These are phyloP conservation scores for Motacilla tschutschensis DNA, from an alignment of 2,113 vertebrate species.

Conservation along the genomic window DNA sequence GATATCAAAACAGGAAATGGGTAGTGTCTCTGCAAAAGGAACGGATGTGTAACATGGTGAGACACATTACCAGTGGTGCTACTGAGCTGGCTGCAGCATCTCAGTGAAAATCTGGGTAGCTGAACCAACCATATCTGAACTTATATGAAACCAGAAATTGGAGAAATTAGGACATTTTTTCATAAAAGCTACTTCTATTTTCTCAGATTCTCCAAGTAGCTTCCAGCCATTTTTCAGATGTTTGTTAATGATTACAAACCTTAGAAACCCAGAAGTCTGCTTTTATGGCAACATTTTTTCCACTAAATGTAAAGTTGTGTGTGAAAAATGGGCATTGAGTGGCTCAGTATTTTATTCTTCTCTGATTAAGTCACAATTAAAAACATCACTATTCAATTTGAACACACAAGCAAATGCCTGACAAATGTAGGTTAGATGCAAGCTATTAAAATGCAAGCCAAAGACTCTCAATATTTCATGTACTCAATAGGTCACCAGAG, in stretches of 20 bases:
- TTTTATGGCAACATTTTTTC: background rate
- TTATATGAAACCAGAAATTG: background rate
- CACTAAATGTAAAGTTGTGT: background rate
- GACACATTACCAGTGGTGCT: background rate
- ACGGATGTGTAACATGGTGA: background rate
- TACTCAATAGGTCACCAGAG: background rate
- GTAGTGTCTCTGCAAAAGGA: background rate
- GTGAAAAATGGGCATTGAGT: background rate
- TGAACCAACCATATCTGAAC: background rate
- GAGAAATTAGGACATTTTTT: background rate
- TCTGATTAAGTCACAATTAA: conserved; percentile 4
- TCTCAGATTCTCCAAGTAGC: background rate
- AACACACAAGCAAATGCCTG: background rate
- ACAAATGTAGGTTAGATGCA: background rate
- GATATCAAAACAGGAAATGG: background rate
- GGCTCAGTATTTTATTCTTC: background rate
- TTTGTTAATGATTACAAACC: background rate
- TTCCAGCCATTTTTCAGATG: background rate
- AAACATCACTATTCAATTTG: background rate
- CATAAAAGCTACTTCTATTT: background rate
- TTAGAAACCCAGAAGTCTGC: background rate
- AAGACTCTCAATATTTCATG: conserved; percentile 22
- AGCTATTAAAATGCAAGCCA: conserved; percentile 17
- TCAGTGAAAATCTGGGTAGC: background rate
- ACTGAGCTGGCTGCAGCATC: background rate